Percentiles rank a stretch among this genome's conserved stretches.
These are phyloP conservation scores for Gopherus flavomarginatus DNA, from an alignment of 2,113 vertebrate species.

Conservation along the genomic window DNA sequence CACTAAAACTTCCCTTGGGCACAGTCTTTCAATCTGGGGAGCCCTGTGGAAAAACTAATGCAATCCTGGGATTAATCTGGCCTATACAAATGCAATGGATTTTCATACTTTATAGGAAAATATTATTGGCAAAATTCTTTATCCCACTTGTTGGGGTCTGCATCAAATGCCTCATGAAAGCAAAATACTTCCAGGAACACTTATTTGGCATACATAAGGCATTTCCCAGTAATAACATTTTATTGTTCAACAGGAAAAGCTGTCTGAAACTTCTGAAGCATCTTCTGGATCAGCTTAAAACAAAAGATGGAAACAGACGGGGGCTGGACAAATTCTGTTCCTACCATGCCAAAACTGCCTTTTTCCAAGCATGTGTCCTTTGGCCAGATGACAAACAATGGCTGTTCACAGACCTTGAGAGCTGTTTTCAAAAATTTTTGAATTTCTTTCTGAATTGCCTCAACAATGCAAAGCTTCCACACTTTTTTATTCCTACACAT, in stretches of 20 bases:
- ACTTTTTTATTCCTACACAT: slow-evolving; percentile 88
- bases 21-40: not conserved
- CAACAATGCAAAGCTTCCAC: slow-evolving; percentile 46
- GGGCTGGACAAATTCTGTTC: slow-evolving; percentile 83
- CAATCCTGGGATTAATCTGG: not conserved
- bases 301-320: slow-evolving; percentile 52
- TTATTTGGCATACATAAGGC: not conserved
- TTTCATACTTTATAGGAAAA: not conserved
- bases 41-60: not conserved
- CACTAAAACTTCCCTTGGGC: not conserved
- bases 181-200: not conserved
- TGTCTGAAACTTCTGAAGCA: slow-evolving; percentile 91
- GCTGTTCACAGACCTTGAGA: slow-evolving; percentile 48
- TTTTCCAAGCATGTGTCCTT: slow-evolving; percentile 79
- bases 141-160: not conserved
- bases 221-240: not conserved
- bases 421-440: slow-evolving; percentile 81
- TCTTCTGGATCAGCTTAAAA: slow-evolving; percentile 84
- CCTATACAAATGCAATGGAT: not conserved
- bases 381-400: slow-evolving; percentile 79
- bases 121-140: not conserved
- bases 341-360: slow-evolving; percentile 86
- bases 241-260: slow-evolving; percentile 80
- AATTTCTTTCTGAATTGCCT: slow-evolving; percentile 78
- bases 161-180: not conserved